phyloP scores from a whole-genome alignment of 2,888 invertebrate species.

The Mythimna vitellina region DNA sequence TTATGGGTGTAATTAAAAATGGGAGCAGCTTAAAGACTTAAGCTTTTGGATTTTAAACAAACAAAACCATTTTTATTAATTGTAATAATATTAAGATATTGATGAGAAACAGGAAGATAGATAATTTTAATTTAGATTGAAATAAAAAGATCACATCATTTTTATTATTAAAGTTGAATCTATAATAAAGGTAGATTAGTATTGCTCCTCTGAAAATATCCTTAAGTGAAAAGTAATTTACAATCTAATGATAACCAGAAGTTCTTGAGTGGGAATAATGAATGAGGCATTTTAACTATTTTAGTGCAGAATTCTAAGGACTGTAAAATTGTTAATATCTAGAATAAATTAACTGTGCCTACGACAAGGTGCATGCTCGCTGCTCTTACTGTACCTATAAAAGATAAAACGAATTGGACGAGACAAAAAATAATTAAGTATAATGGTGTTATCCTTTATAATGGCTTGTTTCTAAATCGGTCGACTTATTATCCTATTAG shows the following conservation, averaged over 20 bases:
- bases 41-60: neutral
- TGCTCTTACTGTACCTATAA: conserved; percentile 32
- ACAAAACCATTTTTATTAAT: neutral
- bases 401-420: conserved; percentile 30
- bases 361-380: conserved; percentile 40
- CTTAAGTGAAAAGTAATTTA: neutral
- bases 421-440: conserved; percentile 29
- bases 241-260: conserved; percentile 3
- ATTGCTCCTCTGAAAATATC: neutral
- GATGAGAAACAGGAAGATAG: neutral
- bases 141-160: neutral
- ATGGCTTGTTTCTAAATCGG: conserved; percentile 51
- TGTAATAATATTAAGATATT: neutral
- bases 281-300: conserved; percentile 38
- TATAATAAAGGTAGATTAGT: neutral
- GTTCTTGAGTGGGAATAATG: conserved; percentile 5
- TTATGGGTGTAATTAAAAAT: conserved; percentile 18
- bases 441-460: conserved; percentile 36
- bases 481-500: conserved; percentile 67
- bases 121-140: neutral
- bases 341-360: conserved; percentile 44
- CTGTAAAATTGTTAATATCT: conserved; percentile 50
- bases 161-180: neutral
- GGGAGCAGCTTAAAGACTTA: neutral
- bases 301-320: conserved; percentile 23